phyloP scores from a whole-genome alignment of 2,797 vertebrate genomes.

The Cyclura pinguis region DNA sequence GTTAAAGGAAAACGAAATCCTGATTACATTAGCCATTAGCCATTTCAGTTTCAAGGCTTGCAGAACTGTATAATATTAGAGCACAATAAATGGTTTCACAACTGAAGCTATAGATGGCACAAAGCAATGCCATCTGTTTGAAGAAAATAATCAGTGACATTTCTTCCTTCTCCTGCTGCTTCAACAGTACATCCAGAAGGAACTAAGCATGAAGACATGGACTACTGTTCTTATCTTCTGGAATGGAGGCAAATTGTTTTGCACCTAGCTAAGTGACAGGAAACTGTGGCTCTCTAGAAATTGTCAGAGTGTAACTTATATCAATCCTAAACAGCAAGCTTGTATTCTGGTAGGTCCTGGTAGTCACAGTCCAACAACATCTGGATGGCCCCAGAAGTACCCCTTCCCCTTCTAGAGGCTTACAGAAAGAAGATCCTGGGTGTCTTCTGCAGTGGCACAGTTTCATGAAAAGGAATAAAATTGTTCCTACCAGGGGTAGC shows the following conservation, averaged over 20 bases:
- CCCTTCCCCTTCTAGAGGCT: background rate
- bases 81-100: background rate
- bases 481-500: background rate
- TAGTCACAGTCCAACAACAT: too few relatives aligned
- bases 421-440: background rate
- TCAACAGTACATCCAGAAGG: background rate
- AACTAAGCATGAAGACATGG: background rate
- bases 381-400: too few relatives aligned
- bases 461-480: background rate
- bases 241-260: background rate
- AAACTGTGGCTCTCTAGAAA: too few relatives aligned
- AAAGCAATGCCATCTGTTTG: background rate
- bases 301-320: too few relatives aligned
- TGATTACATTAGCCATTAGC: constrained; percentile 3
- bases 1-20: background rate
- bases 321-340: too few relatives aligned
- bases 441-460: background rate
- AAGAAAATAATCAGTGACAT: background rate
- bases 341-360: too few relatives aligned
- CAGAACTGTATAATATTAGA: background rate
- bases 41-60: constrained; percentile 17
- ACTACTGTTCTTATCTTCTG: background rate
- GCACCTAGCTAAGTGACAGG: too few relatives aligned
- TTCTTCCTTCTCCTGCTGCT: background rate
- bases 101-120: background rate